Base-by-base conservation (phyloP, 2,797 vertebrate species). In the Mus minutoides region DNA sequence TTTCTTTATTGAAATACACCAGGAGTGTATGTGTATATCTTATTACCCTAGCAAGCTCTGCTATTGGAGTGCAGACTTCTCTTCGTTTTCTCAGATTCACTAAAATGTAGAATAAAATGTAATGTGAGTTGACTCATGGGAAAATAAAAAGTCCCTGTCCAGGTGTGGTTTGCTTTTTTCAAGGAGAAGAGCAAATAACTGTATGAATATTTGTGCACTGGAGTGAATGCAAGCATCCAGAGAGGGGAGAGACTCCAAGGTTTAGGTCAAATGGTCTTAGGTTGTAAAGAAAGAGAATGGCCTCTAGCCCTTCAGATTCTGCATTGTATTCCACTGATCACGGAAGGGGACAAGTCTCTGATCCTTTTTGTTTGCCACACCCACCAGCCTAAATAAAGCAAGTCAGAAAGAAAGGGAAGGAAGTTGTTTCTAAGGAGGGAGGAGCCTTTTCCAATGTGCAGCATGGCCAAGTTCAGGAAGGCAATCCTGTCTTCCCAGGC, bases 1-100 rank as follows among this genome's bases (percentile, higher is more conserved):
- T 71, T 98, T 95, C 76, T 97, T 98, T 97, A 97, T 94, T 96
- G 75, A 86, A 95, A 90, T 43, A 29, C 34, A 34, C 40, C 52
- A 7, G 37, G 96, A 96, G 89, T 88, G 90, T 54, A 96, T 97
- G 97, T 91, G 29, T 24, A 12, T 52, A 90, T 95, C 92, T 96
- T 97, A 79, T 88, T 96, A 94, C 31, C 5, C 37, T 9, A 40
- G 60, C 37, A 58, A 91, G 12, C 34, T 94, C 77, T 52, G 21
- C 40, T 88, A 8, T 2, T n/a, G 37, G 58, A 77, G 92, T 76
- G 26, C 31, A 82, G 54, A 31, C 49, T 86, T 90, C 91, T 92
- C 46, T 79, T 97, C 97, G 77, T 88, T 97, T 98, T 97, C 3
- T 49, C 90, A 26, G 54, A 37, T 94, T 96, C 96, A 49, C 56